Base-by-base conservation (phyloP, 1,140 invertebrate species). In the Lethrus apterus region DNA sequence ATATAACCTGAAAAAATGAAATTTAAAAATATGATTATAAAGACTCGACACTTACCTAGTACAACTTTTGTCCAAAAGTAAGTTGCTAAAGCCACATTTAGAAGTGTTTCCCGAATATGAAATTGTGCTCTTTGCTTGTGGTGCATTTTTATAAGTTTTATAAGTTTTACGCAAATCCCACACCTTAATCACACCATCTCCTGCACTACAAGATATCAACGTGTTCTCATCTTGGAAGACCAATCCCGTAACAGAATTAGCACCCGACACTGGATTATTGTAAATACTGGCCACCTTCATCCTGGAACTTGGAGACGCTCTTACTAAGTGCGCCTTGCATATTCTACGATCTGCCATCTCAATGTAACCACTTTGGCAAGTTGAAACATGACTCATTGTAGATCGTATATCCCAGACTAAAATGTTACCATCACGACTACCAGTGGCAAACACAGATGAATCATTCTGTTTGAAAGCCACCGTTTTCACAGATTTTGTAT, bases 81-180 rank as follows among this genome's bases (percentile, higher is more conserved):
- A 64, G 55, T 84, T 88, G 4, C 87, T 86, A 63, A 84, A 91
- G 1, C 88, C 89, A 56, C 73, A 74, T 50, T 79, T 79, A 1
- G 75, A 79, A 29, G 76, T 80, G 21, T 74, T 74, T 2, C 84
- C 83, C 20, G 73, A 73, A 61, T 88, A 86, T 1, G 80, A 75
- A 46, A 93, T 73, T 2, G 71, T 73, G 56, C 82, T 72, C 54
- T 83, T 81, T 0, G 89, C 79, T 23, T 81, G 52, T 0, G 88
- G 83, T 21, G 82, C 78, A 32, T 75, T 73, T 58, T 79, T 83
- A 48, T 80, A 76, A 7, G 70, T 70, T 2, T 73, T 77, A 57
- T 91, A 90, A 55, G 80, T 86, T 59, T 89, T 86, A 19, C 89
- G 64, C 9, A 91, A 57, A 69, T 93, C 90, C 90, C 90, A 93